A percentile compares a stretch with the other conserved stretches of the same genome.
These are phyloP conservation scores for Lepidocolaptes lacrymiger DNA, from an alignment of 2,797 vertebrate genomes.

Conservation along the genomic window DNA sequence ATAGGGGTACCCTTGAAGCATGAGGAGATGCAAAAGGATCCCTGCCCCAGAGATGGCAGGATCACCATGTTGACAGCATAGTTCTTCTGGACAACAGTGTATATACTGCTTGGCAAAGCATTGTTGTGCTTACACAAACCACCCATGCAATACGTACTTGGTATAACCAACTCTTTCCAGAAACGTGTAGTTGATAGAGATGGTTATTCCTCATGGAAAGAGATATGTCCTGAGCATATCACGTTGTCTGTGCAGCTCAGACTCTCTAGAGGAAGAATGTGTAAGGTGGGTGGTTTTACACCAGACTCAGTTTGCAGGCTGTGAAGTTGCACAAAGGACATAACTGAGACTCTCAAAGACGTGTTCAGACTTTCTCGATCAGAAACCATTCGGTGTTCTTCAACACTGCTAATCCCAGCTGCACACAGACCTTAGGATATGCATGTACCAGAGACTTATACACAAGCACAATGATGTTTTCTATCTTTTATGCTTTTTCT, in stretches of 20 bases:
- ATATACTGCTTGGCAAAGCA: not conserved
- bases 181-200: not conserved
- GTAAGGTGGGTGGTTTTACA: not conserved
- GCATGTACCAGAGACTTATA: not conserved
- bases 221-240: fast-evolving
- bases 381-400: not conserved
- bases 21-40: not conserved
- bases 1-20: not conserved
- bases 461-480: not conserved
- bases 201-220: not conserved
- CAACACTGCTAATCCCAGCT: not conserved
- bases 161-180: not conserved
- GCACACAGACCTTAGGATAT: not conserved
- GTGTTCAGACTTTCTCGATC: not conserved
- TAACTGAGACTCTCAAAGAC: not conserved
- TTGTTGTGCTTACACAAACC: not conserved
- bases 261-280: not conserved
- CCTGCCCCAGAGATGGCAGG: not conserved
- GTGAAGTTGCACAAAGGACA: not conserved
- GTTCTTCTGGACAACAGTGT: not conserved
- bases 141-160: not conserved
- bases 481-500: not conserved
- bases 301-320: not conserved
- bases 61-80: not conserved
- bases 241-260: not conserved